Evolutionary conservation across 2,888 invertebrate genomes (phyloP).

Genomic region (Trachelus stipa): DNA sequence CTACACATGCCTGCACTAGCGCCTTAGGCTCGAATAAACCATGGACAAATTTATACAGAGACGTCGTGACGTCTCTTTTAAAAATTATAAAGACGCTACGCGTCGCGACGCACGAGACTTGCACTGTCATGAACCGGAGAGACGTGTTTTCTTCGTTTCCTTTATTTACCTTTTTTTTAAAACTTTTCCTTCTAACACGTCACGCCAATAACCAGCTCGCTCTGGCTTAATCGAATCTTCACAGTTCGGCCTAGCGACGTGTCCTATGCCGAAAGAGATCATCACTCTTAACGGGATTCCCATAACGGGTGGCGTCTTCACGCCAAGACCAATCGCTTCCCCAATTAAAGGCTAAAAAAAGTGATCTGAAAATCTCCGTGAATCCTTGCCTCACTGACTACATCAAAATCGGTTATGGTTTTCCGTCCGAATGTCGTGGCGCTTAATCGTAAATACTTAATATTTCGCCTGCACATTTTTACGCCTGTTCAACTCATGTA

Average conservation of each 20-base stretch:
- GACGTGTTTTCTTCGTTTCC: neutral
- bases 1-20: neutral
- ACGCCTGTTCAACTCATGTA: neutral
- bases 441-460: neutral
- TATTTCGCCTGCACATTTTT: neutral
- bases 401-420: neutral
- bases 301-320: neutral
- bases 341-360: neutral
- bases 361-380: neutral
- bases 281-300: neutral
- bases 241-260: neutral
- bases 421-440: neutral
- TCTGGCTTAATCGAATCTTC: neutral
- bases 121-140: neutral
- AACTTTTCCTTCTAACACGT: neutral
- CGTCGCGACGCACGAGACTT: neutral
- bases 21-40: neutral
- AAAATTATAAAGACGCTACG: neutral
- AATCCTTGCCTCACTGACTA: neutral
- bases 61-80: neutral
- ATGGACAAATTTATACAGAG: neutral
- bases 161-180: neutral
- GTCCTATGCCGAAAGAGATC: neutral
- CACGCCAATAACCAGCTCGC: neutral
- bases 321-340: neutral